Conservation (phyloP, 2,888 invertebrate genomes). For the Spilosoma lubricipeda region DNA sequence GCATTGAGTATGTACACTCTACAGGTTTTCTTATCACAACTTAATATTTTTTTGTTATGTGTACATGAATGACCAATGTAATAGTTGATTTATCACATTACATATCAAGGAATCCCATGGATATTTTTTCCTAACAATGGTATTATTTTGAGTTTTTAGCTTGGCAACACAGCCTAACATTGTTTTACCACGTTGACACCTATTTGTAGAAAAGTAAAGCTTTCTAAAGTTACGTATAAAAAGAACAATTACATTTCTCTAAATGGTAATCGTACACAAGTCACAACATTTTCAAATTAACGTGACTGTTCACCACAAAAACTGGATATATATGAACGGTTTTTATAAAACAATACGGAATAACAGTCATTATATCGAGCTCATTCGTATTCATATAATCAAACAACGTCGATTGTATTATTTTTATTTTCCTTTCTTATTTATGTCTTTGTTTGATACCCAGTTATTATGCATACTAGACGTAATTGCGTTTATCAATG, state of each 20-base stretch:
- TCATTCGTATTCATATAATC: slow-evolving; percentile 65
- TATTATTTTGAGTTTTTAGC: background rate
- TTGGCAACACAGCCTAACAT: background rate
- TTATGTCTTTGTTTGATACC: slow-evolving; percentile 56
- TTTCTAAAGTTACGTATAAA: background rate
- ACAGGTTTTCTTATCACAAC: background rate
- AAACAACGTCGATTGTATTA: slow-evolving; percentile 42
- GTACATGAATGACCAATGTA: background rate
- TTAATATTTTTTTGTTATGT: too few relatives aligned
- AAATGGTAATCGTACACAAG: slow-evolving; percentile 27
- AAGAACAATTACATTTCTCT: background rate
- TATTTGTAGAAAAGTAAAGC: background rate
- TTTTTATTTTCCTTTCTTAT: slow-evolving; percentile 37
- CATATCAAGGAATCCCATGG: background rate
- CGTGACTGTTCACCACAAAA: slow-evolving; percentile 39
- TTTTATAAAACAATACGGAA: slow-evolving; percentile 59
- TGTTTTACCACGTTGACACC: background rate
- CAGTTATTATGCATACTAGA: slow-evolving; percentile 63
- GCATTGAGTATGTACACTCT: slow-evolving; percentile 3
- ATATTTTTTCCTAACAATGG: background rate
- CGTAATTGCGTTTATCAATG: slow-evolving; percentile 56
- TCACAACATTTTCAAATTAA: slow-evolving; percentile 45
- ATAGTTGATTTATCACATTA: background rate
- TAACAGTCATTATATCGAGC: slow-evolving; percentile 56
- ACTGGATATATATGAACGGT: slow-evolving; percentile 25